Evolutionary conservation across 2,888 invertebrate species (phyloP).

Genomic region (Gortyna flavago): DNA sequence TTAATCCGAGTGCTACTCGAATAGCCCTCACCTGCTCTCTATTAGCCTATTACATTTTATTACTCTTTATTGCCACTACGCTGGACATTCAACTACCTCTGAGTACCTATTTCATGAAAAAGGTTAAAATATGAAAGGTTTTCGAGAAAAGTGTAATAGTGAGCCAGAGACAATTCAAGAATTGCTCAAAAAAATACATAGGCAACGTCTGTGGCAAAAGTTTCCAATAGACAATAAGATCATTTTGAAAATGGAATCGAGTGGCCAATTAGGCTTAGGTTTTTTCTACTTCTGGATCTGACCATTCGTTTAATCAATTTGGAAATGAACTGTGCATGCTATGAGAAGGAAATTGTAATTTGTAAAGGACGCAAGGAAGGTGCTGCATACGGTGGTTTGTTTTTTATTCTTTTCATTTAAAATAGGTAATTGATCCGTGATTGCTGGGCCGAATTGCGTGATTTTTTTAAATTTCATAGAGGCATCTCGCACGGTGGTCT

Average conservation of each 20-base stretch:
- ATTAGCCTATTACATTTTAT: slow-evolving; percentile 52
- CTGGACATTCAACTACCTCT: slow-evolving; percentile 28
- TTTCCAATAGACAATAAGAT: slow-evolving; percentile 13
- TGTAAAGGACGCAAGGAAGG: no score
- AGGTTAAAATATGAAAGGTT: slow-evolving; percentile 5
- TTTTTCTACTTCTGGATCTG: slow-evolving; percentile 1
- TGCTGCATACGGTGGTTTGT: no score
- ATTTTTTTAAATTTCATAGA: no score
- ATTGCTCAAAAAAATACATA: slow-evolving; percentile 17
- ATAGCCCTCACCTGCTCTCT: slow-evolving; percentile 50
- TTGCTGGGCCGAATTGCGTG: no score
- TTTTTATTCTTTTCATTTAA: no score
- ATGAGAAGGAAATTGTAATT: not conserved
- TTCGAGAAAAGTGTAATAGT: not conserved
- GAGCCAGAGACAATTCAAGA: not conserved
- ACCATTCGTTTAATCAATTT: slow-evolving; percentile 5
- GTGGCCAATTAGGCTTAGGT: not conserved
- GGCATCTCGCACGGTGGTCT: no score
- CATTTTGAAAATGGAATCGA: slow-evolving; percentile 33
- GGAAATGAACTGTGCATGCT: not conserved
- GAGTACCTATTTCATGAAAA: slow-evolving; percentile 19
- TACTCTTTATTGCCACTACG: slow-evolving; percentile 39
- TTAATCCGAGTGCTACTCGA: slow-evolving; percentile 32
- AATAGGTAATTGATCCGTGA: no score
- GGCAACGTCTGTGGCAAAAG: slow-evolving; percentile 7